Percentiles rank a stretch among this genome's conserved stretches.
phyloP scores from a whole-genome alignment of 2,797 vertebrate species.

The Buceros bicornis region DNA sequence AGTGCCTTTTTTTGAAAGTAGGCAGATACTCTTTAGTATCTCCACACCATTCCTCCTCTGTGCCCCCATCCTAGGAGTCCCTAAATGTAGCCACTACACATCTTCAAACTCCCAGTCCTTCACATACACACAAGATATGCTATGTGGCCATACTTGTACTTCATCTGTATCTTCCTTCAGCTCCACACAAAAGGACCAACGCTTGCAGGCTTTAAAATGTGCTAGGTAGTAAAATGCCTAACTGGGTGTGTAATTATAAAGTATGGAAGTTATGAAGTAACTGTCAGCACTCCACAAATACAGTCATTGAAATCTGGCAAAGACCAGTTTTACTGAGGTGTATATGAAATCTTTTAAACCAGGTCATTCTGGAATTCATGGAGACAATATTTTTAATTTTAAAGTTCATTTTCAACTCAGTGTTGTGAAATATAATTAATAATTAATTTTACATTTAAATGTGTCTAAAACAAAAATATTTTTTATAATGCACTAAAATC shows the following conservation, averaged over 20 bases:
- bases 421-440: neutral
- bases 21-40: neutral
- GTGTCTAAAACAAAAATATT: neutral
- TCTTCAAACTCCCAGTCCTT: neutral
- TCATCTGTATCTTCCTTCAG: neutral
- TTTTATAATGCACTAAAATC: neutral
- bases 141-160: fast-evolving
- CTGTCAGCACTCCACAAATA: neutral
- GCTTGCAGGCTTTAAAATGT: neutral
- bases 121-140: neutral
- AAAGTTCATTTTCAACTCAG: neutral
- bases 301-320: neutral
- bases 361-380: neutral
- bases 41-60: neutral
- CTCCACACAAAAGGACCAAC: neutral
- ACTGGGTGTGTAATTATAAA: neutral
- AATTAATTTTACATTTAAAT: neutral
- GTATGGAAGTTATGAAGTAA: neutral
- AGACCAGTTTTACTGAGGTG: neutral
- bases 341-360: neutral
- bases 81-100: neutral
- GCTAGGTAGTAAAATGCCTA: neutral
- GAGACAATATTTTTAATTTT: neutral
- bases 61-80: neutral
- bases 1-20: neutral